phyloP scores from a whole-genome alignment of 2,113 vertebrate genomes.

The Triplophysa tibetana region DNA sequence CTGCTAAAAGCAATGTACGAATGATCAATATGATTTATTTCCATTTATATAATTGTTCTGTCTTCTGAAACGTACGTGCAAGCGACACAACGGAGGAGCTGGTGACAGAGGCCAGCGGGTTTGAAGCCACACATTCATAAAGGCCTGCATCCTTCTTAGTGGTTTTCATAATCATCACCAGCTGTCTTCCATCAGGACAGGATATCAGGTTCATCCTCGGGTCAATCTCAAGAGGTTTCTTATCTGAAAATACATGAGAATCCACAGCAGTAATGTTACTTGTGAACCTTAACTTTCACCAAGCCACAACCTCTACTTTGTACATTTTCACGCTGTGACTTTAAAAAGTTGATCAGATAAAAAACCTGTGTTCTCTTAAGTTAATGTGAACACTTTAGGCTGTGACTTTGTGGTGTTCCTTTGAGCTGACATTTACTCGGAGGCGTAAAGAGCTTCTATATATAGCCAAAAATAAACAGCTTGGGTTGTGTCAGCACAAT shows the following conservation, averaged over 20 bases:
- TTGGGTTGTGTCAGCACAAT: conserved; percentile 10
- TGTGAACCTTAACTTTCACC: not conserved
- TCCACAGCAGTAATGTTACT: not conserved
- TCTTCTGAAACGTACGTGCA: conserved; percentile 81
- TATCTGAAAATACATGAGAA: conserved; percentile 75
- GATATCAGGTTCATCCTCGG: conserved; percentile 82
- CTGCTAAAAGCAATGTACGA: too few species aligned
- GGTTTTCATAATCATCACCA: conserved; percentile 89
- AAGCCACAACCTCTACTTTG: not conserved
- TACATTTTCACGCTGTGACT: too few species aligned
- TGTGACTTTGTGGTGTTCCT: not conserved
- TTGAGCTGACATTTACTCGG: conserved; percentile 32
- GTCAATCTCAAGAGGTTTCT: conserved; percentile 82
- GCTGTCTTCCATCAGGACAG: conserved; percentile 91
- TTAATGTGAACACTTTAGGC: conserved; percentile 7
- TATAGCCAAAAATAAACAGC: conserved; percentile 18
- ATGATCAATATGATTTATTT: too few species aligned
- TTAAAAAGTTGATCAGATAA: too few species aligned
- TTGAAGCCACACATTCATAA: conserved; percentile 92
- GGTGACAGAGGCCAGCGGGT: conserved; percentile 82
- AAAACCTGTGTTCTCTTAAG: not conserved
- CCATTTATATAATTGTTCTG: not conserved
- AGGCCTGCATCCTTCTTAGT: conserved; percentile 88
- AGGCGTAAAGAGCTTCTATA: conserved; percentile 24
- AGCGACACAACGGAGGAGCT: conserved; percentile 92